Conservation (phyloP, 2,797 vertebrate genomes). For the Mionectes olivaceus region DNA sequence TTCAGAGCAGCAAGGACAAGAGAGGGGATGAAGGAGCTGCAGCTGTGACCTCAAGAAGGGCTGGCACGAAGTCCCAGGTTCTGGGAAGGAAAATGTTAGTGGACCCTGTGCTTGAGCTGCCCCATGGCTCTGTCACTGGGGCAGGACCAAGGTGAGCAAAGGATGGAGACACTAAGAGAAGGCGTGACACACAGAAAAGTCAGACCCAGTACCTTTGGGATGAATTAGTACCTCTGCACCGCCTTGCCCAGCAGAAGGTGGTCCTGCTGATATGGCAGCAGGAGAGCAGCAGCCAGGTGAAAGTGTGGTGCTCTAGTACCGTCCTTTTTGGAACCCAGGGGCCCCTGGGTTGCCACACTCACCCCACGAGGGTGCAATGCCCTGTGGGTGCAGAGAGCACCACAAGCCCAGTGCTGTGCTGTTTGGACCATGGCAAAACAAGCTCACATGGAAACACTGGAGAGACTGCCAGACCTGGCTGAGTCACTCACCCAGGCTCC, state of each 20-base stretch:
- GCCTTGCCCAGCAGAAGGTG: not conserved
- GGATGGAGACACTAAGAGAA: not conserved
- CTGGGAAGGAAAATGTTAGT: not conserved
- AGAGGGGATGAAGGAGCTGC: not conserved
- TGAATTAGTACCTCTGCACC: not conserved
- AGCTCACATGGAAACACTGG: rapidly evolving
- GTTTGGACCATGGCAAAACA: not conserved
- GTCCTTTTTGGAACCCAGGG: not conserved
- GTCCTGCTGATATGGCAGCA: not conserved
- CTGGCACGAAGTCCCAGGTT: not conserved
- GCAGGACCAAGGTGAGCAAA: not conserved
- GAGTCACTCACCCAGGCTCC: not conserved
- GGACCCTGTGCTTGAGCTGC: not conserved
- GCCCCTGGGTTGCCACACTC: not conserved
- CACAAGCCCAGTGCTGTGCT: rapidly evolving
- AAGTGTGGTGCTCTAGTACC: rapidly evolving
- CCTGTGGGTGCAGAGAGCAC: rapidly evolving
- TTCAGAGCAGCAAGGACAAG: not conserved
- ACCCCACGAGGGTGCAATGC: rapidly evolving
- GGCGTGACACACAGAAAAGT: not conserved
- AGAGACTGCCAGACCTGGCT: not conserved
- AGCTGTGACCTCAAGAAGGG: not conserved
- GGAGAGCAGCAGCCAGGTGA: not conserved
- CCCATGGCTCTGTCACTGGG: not conserved
- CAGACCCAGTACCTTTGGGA: not conserved